Conservation (phyloP, 2,113 vertebrate species). For the Burhinus bistriatus region DNA sequence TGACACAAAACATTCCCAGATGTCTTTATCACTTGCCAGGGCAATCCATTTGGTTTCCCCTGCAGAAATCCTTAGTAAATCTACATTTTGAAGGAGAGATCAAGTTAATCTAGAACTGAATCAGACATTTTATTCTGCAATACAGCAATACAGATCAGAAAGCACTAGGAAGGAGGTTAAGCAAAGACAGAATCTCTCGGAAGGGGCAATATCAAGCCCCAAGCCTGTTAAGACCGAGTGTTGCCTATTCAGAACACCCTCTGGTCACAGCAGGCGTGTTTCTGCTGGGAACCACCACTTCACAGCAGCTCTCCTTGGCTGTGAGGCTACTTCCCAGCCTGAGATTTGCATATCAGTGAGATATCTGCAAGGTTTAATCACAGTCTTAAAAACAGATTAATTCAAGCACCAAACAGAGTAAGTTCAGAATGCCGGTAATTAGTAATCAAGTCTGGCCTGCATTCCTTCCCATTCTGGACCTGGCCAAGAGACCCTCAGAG, state of each 20-base stretch:
- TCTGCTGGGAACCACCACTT: not conserved
- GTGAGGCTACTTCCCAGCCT: not conserved
- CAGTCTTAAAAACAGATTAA: not conserved
- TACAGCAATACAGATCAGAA: not conserved
- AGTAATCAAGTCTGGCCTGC: not conserved
- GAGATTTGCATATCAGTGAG: not conserved
- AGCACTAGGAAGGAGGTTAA: not conserved
- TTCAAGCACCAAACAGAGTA: not conserved
- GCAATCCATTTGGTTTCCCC: constrained; percentile 26
- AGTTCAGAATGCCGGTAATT: not conserved
- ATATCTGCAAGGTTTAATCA: not conserved
- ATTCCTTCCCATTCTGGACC: not conserved
- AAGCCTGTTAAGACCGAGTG: not conserved
- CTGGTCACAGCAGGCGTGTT: not conserved
- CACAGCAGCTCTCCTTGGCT: not conserved
- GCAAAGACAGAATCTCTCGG: not conserved
- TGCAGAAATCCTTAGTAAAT: not conserved
- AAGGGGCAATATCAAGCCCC: not conserved
- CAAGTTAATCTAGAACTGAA: not conserved
- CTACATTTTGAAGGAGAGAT: not conserved
- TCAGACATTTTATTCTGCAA: not conserved
- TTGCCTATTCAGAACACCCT: not conserved
- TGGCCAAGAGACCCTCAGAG: not conserved
- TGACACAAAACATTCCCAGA: not conserved
- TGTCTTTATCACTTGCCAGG: not conserved